phyloP scores from a whole-genome alignment of 2,113 vertebrate genomes.

The Aegotheles bennettii region DNA sequence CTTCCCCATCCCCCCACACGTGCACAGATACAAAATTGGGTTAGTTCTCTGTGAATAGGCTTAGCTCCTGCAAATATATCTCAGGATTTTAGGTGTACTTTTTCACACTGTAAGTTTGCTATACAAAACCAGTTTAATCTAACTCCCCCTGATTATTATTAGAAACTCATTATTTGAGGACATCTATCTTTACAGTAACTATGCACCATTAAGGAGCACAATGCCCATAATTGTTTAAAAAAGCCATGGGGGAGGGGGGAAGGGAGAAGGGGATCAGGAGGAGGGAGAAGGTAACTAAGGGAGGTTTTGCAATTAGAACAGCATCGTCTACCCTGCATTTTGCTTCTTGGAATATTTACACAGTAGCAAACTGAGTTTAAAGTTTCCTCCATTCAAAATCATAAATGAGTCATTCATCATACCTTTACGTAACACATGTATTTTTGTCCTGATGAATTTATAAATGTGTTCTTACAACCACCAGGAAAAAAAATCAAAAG shows the following conservation, averaged over 20 bases:
- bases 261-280: constrained; percentile 11
- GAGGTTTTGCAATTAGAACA: constrained; percentile 33
- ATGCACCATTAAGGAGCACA: constrained; percentile 31
- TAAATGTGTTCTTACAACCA: neutral
- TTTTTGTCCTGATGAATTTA: neutral
- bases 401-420: neutral
- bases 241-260: neutral
- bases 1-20: neutral
- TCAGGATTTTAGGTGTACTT: constrained; percentile 17
- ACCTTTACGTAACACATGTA: neutral
- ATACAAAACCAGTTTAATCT: constrained; percentile 36
- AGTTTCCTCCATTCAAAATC: neutral
- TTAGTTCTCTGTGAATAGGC: constrained; percentile 41
- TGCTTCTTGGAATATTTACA: neutral
- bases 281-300: constrained; percentile 11
- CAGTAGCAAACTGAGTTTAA: neutral
- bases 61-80: constrained; percentile 40
- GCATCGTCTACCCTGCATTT: neutral
- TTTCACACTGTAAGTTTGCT: constrained; percentile 10
- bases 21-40: neutral
- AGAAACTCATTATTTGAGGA: constrained; percentile 58
- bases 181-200: constrained; percentile 56
- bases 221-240: constrained; percentile 49
- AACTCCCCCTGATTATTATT: constrained; percentile 51
- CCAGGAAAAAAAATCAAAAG: neutral